Conservation (phyloP, 1,140 invertebrate genomes). For the Drosophila pachea region DNA sequence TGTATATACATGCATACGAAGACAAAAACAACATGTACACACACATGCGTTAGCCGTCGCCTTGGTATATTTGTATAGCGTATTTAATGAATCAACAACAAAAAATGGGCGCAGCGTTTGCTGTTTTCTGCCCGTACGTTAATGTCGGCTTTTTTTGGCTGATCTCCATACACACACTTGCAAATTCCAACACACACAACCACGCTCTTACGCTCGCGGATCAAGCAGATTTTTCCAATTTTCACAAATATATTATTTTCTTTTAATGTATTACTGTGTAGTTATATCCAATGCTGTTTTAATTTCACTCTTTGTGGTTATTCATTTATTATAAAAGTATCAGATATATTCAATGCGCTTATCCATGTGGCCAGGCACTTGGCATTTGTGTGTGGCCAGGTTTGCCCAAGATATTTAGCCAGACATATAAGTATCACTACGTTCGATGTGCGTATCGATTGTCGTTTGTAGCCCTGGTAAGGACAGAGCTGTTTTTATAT, state of each 20-base stretch:
- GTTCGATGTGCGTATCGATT: slow-evolving; percentile 10
- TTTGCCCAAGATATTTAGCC: background rate
- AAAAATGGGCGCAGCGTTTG: slow-evolving; percentile 70
- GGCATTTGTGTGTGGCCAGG: slow-evolving; percentile 25
- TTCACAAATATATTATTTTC: slow-evolving; percentile 10
- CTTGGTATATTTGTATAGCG: slow-evolving; percentile 35
- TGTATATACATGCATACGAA: slow-evolving; percentile 7
- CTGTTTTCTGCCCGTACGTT: slow-evolving; percentile 33
- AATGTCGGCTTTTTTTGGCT: slow-evolving; percentile 75
- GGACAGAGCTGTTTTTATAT: slow-evolving; percentile 1
- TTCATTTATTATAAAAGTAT: slow-evolving; percentile 17
- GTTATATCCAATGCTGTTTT: background rate
- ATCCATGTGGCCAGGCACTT: slow-evolving; percentile 25
- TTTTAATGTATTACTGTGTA: background rate
- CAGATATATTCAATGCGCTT: slow-evolving; percentile 15
- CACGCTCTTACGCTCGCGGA: slow-evolving; percentile 21
- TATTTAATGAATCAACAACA: slow-evolving; percentile 77
- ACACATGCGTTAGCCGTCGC: slow-evolving; percentile 19
- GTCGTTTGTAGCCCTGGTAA: background rate
- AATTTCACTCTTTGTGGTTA: slow-evolving; percentile 7
- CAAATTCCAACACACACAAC: slow-evolving; percentile 60
- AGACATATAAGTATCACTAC: background rate
- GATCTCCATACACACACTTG: slow-evolving; percentile 49
- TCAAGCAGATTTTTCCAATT: slow-evolving; percentile 23
- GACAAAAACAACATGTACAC: slow-evolving; percentile 12